phyloP scores from a whole-genome alignment of 1,140 invertebrate genomes.

The Temnothorax curvispinosus region DNA sequence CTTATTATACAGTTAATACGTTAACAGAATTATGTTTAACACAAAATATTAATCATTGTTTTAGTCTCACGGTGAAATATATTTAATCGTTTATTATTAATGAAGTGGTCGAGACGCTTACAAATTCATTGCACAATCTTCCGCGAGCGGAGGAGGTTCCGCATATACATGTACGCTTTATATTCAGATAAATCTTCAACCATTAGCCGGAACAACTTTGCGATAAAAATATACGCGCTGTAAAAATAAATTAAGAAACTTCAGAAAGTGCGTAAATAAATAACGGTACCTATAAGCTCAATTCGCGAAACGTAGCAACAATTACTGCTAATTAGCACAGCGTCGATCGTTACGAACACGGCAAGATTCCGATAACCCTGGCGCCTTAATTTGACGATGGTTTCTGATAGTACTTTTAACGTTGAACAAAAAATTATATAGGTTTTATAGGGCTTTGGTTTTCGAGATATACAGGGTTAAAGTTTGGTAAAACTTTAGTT shows the following conservation, averaged over 20 bases:
- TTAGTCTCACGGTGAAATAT: not conserved
- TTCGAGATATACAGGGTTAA: too few species aligned
- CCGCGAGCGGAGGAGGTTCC: not conserved
- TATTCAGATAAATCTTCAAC: not conserved
- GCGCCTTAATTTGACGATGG: too few species aligned
- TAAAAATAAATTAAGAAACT: slow-evolving; percentile 10
- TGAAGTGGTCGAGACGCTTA: not conserved
- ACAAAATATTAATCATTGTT: not conserved
- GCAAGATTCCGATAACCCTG: too few species aligned
- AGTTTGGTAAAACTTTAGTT: too few species aligned
- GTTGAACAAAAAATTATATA: too few species aligned
- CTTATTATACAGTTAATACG: not conserved
- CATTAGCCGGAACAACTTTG: not conserved
- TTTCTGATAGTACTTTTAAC: too few species aligned
- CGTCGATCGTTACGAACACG: not conserved
- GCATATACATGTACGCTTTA: not conserved
- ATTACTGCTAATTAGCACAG: not conserved
- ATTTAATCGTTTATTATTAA: slow-evolving; percentile 14
- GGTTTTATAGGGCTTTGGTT: too few species aligned
- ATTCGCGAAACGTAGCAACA: not conserved
- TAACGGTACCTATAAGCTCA: not conserved
- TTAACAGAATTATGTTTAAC: not conserved
- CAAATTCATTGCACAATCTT: slow-evolving; percentile 13
- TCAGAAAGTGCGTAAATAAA: not conserved
- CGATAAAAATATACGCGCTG: not conserved